A percentile compares a stretch with the other conserved stretches of the same genome.
phyloP scores from a whole-genome alignment of 2,888 invertebrate genomes.

The Pyrrhia umbra region DNA sequence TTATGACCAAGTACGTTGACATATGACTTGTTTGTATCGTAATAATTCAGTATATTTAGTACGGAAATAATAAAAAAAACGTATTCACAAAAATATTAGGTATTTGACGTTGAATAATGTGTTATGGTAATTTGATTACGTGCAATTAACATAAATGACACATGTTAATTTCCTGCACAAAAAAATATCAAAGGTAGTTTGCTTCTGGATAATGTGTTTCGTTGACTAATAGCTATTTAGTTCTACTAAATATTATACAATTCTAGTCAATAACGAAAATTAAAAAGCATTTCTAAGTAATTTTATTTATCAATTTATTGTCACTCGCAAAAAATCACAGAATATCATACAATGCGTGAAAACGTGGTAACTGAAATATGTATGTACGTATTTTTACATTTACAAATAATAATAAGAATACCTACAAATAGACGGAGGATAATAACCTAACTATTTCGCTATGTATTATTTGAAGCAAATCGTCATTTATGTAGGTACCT shows the following conservation, averaged over 20 bases:
- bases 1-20: conserved; percentile 65
- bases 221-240: too few relatives aligned
- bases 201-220: conserved; percentile 11
- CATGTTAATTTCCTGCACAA: conserved; percentile 9
- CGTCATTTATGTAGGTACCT: conserved; percentile 10
- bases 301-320: too few relatives aligned
- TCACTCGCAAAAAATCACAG: too few relatives aligned
- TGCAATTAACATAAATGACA: conserved; percentile 28
- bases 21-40: conserved; percentile 52
- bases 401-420: too few relatives aligned
- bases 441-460: conserved; percentile 11
- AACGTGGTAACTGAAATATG: too few relatives aligned
- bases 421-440: conserved; percentile 25
- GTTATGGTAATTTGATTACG: conserved; percentile 36
- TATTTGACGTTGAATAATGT: conserved; percentile 30
- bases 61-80: conserved; percentile 61
- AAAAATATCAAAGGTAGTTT: conserved; percentile 1
- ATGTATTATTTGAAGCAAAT: conserved; percentile 21
- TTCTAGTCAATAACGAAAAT: too few relatives aligned
- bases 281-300: too few relatives aligned
- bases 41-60: conserved; percentile 38
- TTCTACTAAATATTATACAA: too few relatives aligned
- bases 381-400: too few relatives aligned
- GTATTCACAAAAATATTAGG: conserved; percentile 34
- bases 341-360: too few relatives aligned